These are phyloP conservation scores for Gymnoscopelus braueri DNA, from an alignment of 2,797 vertebrate species.

Conservation along the genomic window DNA sequence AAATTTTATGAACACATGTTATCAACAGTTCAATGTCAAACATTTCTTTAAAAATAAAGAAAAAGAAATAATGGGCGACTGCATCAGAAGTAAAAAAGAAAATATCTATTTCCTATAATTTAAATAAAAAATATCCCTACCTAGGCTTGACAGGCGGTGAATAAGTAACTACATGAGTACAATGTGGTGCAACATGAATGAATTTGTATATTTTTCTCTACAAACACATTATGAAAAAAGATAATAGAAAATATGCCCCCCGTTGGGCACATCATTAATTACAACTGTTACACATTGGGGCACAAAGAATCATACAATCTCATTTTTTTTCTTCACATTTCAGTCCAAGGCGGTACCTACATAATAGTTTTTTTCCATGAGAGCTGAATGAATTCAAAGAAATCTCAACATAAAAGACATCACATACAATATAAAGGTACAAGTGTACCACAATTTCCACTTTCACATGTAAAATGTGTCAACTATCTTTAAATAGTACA, in stretches of 20 bases:
- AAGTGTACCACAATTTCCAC: constrained; percentile 23
- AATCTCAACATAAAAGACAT: constrained; percentile 39
- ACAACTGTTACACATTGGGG: constrained; percentile 39
- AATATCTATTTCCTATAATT: constrained; percentile 47
- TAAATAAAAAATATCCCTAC: constrained; percentile 32
- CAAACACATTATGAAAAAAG: constrained; percentile 52
- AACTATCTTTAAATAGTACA: constrained; percentile 7
- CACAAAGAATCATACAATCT: constrained; percentile 65
- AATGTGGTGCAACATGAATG: constrained; percentile 40
- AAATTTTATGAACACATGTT: constrained; percentile 59
- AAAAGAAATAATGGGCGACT: constrained; percentile 41
- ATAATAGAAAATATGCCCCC: constrained; percentile 69
- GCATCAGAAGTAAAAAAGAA: constrained; percentile 50
- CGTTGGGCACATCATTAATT: constrained; percentile 36
- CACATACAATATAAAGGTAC: constrained; percentile 46
- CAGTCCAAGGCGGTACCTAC: not conserved
- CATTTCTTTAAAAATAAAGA: constrained; percentile 37
- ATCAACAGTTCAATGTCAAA: constrained; percentile 46
- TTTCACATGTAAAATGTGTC: constrained; percentile 10
- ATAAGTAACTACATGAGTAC: constrained; percentile 52
- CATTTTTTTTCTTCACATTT: constrained; percentile 29
- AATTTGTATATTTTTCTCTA: constrained; percentile 30
- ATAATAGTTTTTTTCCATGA: constrained; percentile 19
- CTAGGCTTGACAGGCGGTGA: constrained; percentile 45
- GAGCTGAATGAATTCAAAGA: constrained; percentile 28